Conservation (phyloP, 1,140 invertebrate genomes). For the Maniola jurtina region DNA sequence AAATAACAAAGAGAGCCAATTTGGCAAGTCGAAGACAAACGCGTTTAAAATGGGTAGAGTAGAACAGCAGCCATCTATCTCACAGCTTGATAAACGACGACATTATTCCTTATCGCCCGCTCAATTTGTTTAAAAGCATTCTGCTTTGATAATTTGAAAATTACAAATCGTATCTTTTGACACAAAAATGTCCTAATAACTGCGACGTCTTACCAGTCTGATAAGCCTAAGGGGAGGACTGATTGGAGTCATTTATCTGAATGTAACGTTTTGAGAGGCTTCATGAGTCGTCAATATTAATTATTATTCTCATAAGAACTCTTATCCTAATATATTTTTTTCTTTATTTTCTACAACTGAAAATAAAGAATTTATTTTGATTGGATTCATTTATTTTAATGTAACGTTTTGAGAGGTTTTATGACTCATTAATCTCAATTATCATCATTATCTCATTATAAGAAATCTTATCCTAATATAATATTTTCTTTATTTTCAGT, state of each 20-base stretch:
- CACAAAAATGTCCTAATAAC: conserved; percentile 71
- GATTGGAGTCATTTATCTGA: conserved; percentile 23
- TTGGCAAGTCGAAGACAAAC: conserved; percentile 76
- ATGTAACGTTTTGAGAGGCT: conserved; percentile 13
- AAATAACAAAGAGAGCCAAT: conserved; percentile 70
- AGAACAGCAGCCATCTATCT: conserved; percentile 74
- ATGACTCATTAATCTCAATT: conserved; percentile 5
- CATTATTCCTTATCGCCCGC: conserved; percentile 78
- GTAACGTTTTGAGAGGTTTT: conserved; percentile 11
- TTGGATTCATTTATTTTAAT: conserved; percentile 22
- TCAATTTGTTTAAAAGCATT: conserved; percentile 79
- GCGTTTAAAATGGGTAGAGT: conserved; percentile 77
- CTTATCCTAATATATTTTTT: conserved; percentile 7
- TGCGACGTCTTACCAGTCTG: conserved; percentile 54
- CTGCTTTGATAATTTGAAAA: conserved; percentile 78
- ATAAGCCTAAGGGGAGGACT: conserved; percentile 46
- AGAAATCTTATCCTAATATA: not conserved
- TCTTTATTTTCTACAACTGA: too few species aligned
- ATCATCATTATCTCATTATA: too few species aligned
- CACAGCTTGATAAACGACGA: conserved; percentile 76
- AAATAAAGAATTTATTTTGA: not conserved
- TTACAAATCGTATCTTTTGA: conserved; percentile 76
- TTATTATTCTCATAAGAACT: not conserved
- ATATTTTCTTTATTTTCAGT: conserved; percentile 76
- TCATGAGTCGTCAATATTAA: conserved; percentile 8